These are phyloP conservation scores for Lottia gigantea DNA, from an alignment of 2,888 invertebrate genomes.

Conservation along the genomic window DNA sequence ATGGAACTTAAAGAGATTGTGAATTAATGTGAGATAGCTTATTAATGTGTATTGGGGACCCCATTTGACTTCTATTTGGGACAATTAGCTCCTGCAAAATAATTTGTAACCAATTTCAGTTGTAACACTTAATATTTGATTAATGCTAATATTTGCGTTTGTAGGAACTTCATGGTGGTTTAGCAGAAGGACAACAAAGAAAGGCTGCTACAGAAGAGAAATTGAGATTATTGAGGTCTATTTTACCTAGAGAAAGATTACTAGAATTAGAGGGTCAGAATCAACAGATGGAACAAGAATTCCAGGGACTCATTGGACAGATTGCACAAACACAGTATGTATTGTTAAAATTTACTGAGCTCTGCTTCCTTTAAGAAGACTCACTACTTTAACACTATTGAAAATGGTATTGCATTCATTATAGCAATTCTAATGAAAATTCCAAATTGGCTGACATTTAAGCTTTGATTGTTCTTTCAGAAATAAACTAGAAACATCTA, in stretches of 20 bases:
- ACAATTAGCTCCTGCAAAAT: too few relatives aligned
- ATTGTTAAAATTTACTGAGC: not conserved
- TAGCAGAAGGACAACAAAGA: conserved; percentile 75
- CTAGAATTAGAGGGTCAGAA: conserved; percentile 53
- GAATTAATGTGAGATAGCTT: too few relatives aligned
- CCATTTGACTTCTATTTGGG: too few relatives aligned
- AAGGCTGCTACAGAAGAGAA: conserved; percentile 79
- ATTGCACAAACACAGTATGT: conserved; percentile 74
- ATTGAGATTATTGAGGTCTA: conserved; percentile 73
- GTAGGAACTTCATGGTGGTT: conserved; percentile 70
- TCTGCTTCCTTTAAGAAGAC: too few relatives aligned
- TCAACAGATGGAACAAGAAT: conserved; percentile 74
- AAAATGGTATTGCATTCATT: too few relatives aligned
- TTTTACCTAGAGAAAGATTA: conserved; percentile 53
- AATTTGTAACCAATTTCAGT: too few relatives aligned
- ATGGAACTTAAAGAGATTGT: too few relatives aligned
- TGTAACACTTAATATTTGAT: too few relatives aligned
- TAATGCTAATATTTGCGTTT: not conserved
- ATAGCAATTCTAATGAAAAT: too few relatives aligned
- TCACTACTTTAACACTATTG: too few relatives aligned
- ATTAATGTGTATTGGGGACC: too few relatives aligned
- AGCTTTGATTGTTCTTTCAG: conserved; percentile 33
- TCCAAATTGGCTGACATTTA: too few relatives aligned
- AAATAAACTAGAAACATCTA: conserved; percentile 54
- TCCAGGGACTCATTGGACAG: conserved; percentile 78